Conservation (phyloP, 2,113 vertebrate species). For the Eonycteris spelaea region DNA sequence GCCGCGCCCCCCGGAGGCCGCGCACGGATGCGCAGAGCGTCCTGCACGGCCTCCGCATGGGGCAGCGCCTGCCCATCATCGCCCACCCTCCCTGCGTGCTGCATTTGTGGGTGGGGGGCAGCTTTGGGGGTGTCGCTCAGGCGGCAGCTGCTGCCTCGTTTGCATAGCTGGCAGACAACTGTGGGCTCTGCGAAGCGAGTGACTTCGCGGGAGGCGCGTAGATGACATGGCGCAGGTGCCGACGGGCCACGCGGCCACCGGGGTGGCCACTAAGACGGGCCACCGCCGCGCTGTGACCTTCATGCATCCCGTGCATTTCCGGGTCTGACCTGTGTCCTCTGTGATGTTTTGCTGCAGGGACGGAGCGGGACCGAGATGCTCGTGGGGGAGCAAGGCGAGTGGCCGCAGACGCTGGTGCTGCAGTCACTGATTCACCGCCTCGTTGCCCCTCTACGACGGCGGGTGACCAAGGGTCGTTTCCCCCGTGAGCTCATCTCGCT, state of each 20-base stretch:
- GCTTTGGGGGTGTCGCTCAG: background rate
- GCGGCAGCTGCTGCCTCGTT: background rate
- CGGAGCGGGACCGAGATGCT: background rate
- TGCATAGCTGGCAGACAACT: background rate
- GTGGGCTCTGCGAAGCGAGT: background rate
- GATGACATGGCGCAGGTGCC: background rate
- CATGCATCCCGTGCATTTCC: background rate
- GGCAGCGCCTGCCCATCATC: no score
- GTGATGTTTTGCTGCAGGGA: conserved; percentile 20
- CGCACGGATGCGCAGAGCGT: no score
- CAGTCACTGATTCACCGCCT: no score
- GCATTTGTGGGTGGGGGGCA: no score
- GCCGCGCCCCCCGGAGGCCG: no score
- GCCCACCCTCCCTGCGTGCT: no score
- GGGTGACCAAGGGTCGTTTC: no score
- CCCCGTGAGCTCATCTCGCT: no score
- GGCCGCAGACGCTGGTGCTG: no score
- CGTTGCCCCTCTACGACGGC: no score
- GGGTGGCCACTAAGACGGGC: background rate
- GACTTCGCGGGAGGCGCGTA: background rate
- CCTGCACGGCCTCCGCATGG: no score
- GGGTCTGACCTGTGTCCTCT: background rate
- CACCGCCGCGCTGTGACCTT: background rate
- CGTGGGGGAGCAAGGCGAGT: conserved; percentile 7
- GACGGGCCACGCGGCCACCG: background rate